A percentile compares a stretch with the other conserved stretches of the same genome.
Conservation (phyloP, 2,888 invertebrate species). For the Melanostoma scalare region DNA sequence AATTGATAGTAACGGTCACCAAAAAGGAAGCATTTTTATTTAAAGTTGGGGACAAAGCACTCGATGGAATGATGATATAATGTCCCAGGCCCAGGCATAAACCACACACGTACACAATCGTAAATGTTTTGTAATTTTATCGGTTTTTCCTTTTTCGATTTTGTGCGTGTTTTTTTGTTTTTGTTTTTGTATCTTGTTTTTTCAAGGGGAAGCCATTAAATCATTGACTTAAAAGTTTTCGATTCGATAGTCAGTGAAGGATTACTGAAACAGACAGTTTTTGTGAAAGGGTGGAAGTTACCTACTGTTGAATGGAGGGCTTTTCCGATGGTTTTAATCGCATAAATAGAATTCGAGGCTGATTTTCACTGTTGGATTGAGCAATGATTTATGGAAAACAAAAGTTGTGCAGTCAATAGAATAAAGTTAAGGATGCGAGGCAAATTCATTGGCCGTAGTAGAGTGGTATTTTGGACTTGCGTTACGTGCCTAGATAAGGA, state of each 20-base stretch:
- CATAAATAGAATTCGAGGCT: too few species aligned
- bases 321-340: too few species aligned
- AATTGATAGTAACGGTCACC: slow-evolving; percentile 39
- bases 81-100: neutral
- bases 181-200: neutral
- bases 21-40: slow-evolving; percentile 22
- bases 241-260: slow-evolving; percentile 51
- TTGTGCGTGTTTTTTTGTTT: neutral
- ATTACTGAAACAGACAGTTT: slow-evolving; percentile 38
- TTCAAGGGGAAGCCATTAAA: slow-evolving; percentile 42
- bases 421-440: too few species aligned
- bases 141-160: slow-evolving; percentile 43
- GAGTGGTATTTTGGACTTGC: too few species aligned
- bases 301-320: too few species aligned
- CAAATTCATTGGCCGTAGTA: too few species aligned
- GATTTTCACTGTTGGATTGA: too few species aligned
- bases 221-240: slow-evolving; percentile 66
- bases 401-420: too few species aligned
- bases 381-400: too few species aligned
- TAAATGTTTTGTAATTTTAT: slow-evolving; percentile 65
- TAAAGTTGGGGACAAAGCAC: neutral
- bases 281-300: too few species aligned
- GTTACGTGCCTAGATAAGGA: too few species aligned
- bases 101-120: slow-evolving; percentile 16
- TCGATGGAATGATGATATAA: neutral